Evolutionary conservation across 2,113 vertebrate genomes (phyloP).

Genomic region (Brachyhypopomus gauderio): DNA sequence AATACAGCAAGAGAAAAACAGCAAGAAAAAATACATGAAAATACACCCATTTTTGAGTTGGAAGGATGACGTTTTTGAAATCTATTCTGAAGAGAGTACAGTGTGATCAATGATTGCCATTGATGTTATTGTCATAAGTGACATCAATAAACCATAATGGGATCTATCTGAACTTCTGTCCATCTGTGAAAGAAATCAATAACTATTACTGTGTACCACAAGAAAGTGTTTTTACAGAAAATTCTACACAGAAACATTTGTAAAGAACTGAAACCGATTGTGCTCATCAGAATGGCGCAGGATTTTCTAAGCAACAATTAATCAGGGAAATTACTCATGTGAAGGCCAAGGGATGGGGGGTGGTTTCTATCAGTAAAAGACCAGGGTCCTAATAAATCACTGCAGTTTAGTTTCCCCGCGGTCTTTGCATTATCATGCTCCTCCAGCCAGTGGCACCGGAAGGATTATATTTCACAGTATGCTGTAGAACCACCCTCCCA

Average conservation of each 20-base stretch:
- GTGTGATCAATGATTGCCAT: background rate
- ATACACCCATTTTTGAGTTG: background rate
- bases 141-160: conserved; percentile 8
- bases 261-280: background rate
- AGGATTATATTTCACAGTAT: too few species aligned
- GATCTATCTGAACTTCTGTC: background rate
- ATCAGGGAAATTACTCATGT: conserved; percentile 23
- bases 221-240: background rate
- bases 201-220: background rate
- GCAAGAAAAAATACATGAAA: too few species aligned
- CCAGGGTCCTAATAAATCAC: conserved; percentile 28
- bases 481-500: too few species aligned
- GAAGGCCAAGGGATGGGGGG: background rate
- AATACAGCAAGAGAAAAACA: too few species aligned
- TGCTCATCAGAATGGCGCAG: background rate
- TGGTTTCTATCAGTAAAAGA: background rate
- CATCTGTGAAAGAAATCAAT: conserved; percentile 26
- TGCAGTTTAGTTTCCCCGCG: conserved; percentile 5
- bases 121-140: conserved; percentile 4
- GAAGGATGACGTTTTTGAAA: background rate
- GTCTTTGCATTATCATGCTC: conserved; percentile 36
- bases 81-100: conserved; percentile 1
- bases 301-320: conserved; percentile 31
- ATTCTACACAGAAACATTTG: background rate
- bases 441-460: background rate